phyloP scores from a whole-genome alignment of 2,888 invertebrate species.

The Tinea trinotella region DNA sequence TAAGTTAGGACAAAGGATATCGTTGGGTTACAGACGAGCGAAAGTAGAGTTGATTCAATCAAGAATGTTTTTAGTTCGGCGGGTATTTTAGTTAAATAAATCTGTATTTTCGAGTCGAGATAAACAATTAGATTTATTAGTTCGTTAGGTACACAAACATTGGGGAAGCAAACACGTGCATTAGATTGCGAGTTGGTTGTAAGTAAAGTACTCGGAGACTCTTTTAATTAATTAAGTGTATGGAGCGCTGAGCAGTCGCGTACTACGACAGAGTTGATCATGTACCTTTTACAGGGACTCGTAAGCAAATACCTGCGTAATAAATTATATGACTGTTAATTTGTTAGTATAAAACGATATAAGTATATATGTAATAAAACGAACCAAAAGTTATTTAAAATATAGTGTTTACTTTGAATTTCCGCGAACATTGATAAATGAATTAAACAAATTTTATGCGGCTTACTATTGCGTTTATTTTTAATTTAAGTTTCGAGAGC shows the following conservation, averaged over 20 bases:
- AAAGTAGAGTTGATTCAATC: constrained; percentile 32
- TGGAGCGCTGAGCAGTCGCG: constrained; percentile 22
- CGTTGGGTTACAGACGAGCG: constrained; percentile 23
- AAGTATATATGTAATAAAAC: too few species aligned
- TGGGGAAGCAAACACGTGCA: constrained; percentile 50
- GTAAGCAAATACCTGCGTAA: neutral
- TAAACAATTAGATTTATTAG: constrained; percentile 42
- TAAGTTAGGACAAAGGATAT: constrained; percentile 36
- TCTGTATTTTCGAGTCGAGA: neutral
- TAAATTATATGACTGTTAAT: constrained; percentile 7
- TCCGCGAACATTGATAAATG: too few species aligned
- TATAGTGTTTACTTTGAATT: too few species aligned
- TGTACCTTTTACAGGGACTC: neutral
- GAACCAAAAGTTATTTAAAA: too few species aligned
- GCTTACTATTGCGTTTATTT: too few species aligned
- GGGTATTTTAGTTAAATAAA: constrained; percentile 1
- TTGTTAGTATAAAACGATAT: too few species aligned
- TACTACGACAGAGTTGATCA: neutral
- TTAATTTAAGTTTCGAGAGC: too few species aligned
- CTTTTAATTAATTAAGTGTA: constrained; percentile 66
- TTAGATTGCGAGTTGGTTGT: constrained; percentile 26
- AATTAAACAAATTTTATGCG: too few species aligned
- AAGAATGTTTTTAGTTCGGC: constrained; percentile 1
- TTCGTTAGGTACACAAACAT: constrained; percentile 57
- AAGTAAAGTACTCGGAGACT: constrained; percentile 37